Conservation (phyloP, 2,113 vertebrate species). For the Capra hircus region DNA sequence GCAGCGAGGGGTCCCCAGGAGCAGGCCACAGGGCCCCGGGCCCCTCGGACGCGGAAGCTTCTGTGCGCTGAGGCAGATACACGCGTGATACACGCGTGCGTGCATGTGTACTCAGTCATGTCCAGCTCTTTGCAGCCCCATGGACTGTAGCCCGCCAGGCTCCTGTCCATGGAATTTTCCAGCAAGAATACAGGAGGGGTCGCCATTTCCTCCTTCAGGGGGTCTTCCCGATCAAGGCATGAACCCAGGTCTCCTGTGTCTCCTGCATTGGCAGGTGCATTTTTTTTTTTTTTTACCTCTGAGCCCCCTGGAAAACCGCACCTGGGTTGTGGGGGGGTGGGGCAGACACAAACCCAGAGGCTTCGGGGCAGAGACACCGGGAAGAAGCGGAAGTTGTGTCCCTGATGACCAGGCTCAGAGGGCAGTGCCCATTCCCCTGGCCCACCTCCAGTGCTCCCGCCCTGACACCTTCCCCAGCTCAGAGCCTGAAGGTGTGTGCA, state of each 20-base stretch:
- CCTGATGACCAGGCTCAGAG: rapidly evolving
- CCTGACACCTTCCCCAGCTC: background rate
- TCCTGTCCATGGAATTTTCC: background rate
- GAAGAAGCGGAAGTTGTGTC: rapidly evolving
- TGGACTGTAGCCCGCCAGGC: background rate
- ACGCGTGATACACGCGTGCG: rapidly evolving
- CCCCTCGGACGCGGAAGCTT: rapidly evolving
- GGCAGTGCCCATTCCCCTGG: background rate
- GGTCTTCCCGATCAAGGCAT: background rate
- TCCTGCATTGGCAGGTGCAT: rapidly evolving
- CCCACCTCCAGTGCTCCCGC: rapidly evolving
- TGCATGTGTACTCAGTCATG: rapidly evolving
- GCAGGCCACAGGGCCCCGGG: rapidly evolving
- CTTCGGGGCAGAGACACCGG: rapidly evolving
- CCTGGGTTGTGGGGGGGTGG: background rate
- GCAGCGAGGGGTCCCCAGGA: background rate
- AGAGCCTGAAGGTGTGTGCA: background rate
- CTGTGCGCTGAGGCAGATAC: rapidly evolving
- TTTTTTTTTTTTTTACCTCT: background rate
- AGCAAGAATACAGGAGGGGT: background rate
- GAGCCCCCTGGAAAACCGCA: background rate
- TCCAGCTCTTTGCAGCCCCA: background rate
- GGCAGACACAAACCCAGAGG: rapidly evolving
- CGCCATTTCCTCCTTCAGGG: background rate
- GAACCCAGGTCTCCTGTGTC: background rate